Percentiles rank a stretch among this genome's conserved stretches.
Conservation (phyloP, 2,888 invertebrate genomes). For the Tenthredo distinguenda region DNA sequence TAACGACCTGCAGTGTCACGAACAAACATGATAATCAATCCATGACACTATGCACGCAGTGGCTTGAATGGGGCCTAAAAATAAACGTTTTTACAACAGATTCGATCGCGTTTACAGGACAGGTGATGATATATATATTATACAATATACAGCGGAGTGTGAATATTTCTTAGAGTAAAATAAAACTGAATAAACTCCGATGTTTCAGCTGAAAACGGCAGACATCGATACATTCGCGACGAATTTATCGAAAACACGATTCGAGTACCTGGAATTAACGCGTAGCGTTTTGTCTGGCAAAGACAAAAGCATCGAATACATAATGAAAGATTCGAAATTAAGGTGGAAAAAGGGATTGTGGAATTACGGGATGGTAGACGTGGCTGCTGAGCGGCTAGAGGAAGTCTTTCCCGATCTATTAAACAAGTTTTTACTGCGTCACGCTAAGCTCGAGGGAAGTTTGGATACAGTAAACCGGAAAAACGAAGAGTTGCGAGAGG, state of each 20-base stretch:
- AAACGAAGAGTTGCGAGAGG: neutral
- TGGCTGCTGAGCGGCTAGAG: neutral
- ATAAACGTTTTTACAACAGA: neutral
- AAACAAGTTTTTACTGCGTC: neutral
- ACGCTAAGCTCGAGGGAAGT: neutral
- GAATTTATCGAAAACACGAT: neutral
- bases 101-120: neutral
- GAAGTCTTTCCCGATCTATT: neutral
- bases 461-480: neutral
- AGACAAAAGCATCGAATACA: neutral
- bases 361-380: neutral
- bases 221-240: neutral
- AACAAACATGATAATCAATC: neutral
- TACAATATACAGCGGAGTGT: neutral
- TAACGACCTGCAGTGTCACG: neutral
- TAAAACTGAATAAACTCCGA: neutral
- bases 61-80: neutral
- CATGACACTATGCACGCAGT: neutral
- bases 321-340: neutral
- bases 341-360: constrained; percentile 4
- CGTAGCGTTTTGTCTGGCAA: neutral
- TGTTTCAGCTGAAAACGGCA: constrained; percentile 1
- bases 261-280: neutral
- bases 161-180: neutral
- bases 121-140: constrained; percentile 12